Conservation (phyloP, 1,140 invertebrate species). For the Sarcophaga bullata region DNA sequence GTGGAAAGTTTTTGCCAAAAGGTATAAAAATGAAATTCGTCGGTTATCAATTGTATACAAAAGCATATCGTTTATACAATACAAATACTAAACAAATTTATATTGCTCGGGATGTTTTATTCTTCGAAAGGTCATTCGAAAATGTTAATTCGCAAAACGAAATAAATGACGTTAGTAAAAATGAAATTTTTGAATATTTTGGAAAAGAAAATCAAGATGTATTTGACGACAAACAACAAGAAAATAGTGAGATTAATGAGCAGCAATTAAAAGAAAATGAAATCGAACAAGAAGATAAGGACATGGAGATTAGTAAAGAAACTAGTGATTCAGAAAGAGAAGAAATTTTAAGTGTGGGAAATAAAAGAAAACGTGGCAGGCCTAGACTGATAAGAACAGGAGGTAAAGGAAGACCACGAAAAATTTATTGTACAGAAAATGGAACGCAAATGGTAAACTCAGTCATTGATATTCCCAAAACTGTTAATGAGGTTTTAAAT, state of each 20-base stretch:
- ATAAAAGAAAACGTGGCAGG: conserved; percentile 39
- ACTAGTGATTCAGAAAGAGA: background rate
- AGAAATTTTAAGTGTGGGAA: background rate
- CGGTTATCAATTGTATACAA: conserved; percentile 33
- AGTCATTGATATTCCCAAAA: conserved; percentile 34
- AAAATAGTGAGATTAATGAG: background rate
- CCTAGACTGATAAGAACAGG: conserved; percentile 40
- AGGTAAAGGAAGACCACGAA: conserved; percentile 32
- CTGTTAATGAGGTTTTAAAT: conserved; percentile 38
- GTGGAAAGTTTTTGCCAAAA: conserved; percentile 48
- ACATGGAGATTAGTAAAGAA: background rate
- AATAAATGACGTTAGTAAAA: background rate
- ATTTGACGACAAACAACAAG: background rate
- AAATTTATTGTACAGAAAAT: conserved; percentile 31
- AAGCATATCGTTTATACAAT: conserved; percentile 43
- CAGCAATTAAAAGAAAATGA: background rate
- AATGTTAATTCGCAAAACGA: background rate
- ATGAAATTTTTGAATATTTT: no score
- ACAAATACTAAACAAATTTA: conserved; percentile 17
- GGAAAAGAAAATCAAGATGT: no score
- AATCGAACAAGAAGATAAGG: conserved; percentile 4
- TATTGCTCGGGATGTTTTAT: conserved; percentile 40
- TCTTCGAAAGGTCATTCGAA: conserved; percentile 40
- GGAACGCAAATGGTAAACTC: conserved; percentile 20
- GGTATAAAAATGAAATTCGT: conserved; percentile 37